A percentile compares a stretch with the other conserved stretches of the same genome.
Conservation (phyloP, 2,888 invertebrate species). For the Onthophagus sagittarius region DNA sequence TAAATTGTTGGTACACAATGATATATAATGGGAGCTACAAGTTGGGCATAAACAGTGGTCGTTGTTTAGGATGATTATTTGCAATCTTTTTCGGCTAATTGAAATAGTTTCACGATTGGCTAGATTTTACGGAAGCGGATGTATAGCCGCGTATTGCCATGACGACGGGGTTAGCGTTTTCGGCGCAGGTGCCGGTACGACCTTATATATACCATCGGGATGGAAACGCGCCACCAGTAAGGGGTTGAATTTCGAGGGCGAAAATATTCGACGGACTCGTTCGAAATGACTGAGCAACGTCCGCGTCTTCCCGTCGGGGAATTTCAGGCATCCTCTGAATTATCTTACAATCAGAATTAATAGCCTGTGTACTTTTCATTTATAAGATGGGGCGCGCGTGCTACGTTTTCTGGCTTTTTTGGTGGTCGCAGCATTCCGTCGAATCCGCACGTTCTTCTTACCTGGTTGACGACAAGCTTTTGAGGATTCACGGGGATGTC, state of each 20-base stretch:
- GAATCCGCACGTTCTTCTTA: slow-evolving; percentile 26
- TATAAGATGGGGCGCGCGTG: not conserved
- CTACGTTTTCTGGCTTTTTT: slow-evolving; percentile 3
- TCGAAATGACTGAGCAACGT: not conserved
- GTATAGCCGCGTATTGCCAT: not conserved
- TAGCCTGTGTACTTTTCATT: not conserved
- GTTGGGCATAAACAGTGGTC: not conserved
- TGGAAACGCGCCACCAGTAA: not conserved
- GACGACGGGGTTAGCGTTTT: not conserved
- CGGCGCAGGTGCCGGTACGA: not conserved
- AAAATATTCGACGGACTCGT: not conserved
- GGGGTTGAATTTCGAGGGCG: not conserved
- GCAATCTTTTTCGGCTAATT: not conserved
- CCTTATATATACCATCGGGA: not conserved
- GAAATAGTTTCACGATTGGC: not conserved
- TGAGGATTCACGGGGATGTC: slow-evolving; percentile 57
- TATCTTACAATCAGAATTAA: not conserved
- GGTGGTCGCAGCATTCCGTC: slow-evolving; percentile 25
- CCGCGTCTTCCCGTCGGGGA: not conserved
- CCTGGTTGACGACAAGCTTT: slow-evolving; percentile 37
- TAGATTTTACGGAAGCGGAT: not conserved
- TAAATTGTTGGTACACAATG: too few relatives aligned
- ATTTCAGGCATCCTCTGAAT: not conserved
- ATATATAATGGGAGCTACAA: not conserved
- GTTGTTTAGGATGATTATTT: not conserved